Base-by-base conservation (phyloP, 2,113 vertebrate genomes). In the Engraulis encrasicolus region DNA sequence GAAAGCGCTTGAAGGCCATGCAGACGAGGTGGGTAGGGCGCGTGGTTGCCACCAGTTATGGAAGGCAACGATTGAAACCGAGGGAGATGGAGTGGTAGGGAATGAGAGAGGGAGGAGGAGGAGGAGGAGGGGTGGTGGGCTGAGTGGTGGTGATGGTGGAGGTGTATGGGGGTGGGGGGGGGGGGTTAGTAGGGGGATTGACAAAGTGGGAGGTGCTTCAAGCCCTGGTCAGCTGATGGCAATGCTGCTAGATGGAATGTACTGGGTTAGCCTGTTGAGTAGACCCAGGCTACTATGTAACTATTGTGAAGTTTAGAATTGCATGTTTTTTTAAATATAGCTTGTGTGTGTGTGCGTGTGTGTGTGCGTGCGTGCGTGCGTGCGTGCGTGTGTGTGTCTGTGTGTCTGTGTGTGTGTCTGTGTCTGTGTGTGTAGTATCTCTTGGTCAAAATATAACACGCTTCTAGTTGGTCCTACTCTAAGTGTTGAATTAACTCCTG, bases 81-180 rank as follows among this genome's bases (percentile, higher is more conserved):
- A 80, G 48, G 20, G 40, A 34, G 27, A 27, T 1, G 45, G 6
- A 49, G 79, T 17, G 58, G 27, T 6, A 38, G 83, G 74, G 80
- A 84, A 31, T 82, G 27, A 81, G 50, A 50, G 85, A 87, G 81
- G 86, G 88, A 87, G 81, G 49, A 78, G 49, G 87, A 87, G 86
- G 17, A 80, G 36, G 82, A 34, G 36, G 18, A 82, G 84, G 37
- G 81, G 31, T 81, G 87, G 88, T 91, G 91, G 88, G 91, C n/a
- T n/a, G n/a, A n/a, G n/a, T n/a, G n/a, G n/a, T n/a, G n/a, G n/a
- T n/a, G n/a, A n/a, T n/a, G 90, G 88, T 90, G 87, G 48, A 9
- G 78, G 38, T 23, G 17, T 18, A n/a, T n/a, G 78, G 31, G 38
- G 0, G 5, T 20, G 9, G 34, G 34, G 18, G 58, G 38, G 50